A percentile compares a stretch with the other conserved stretches of the same genome.
phyloP scores from a whole-genome alignment of 2,113 vertebrate species.

The Corydoras maculifer region DNA sequence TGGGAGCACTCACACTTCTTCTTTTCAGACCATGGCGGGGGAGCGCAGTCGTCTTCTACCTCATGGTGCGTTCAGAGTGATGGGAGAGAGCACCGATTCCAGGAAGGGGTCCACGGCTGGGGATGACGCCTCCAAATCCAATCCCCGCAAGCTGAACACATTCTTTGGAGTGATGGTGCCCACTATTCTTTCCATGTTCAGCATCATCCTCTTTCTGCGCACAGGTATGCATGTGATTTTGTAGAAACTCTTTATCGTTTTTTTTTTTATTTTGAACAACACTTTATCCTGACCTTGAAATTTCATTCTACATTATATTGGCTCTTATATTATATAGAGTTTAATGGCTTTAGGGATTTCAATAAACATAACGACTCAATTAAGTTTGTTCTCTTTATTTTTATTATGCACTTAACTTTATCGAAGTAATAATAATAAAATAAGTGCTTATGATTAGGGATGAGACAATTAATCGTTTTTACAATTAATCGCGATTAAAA shows the following conservation, averaged over 20 bases:
- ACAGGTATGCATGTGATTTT: slow-evolving; percentile 62
- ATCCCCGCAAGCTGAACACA: slow-evolving; percentile 73
- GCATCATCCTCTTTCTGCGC: slow-evolving; percentile 81
- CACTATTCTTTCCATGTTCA: slow-evolving; percentile 88
- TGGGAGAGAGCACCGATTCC: slow-evolving; percentile 34
- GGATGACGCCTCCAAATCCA: slow-evolving; percentile 34
- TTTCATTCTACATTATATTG: too few species aligned
- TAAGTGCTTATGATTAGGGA: too few species aligned
- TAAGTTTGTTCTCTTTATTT: too few species aligned
- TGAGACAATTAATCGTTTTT: too few species aligned
- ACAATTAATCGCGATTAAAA: too few species aligned
- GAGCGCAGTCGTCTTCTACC: slow-evolving; percentile 77
- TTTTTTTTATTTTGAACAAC: too few species aligned
- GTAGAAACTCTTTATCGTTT: background rate
- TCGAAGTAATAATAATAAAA: too few species aligned
- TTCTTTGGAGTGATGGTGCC: slow-evolving; percentile 89
- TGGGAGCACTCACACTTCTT: slow-evolving; percentile 1
- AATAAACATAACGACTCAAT: too few species aligned
- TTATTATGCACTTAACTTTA: too few species aligned
- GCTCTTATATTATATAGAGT: too few species aligned
- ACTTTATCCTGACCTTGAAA: too few species aligned
- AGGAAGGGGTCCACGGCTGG: slow-evolving; percentile 25
- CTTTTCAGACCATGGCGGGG: slow-evolving; percentile 65
- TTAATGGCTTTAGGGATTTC: too few species aligned
- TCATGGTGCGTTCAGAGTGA: slow-evolving; percentile 64